Conservation (phyloP, 2,888 invertebrate species). For the Acrobasis repandana region DNA sequence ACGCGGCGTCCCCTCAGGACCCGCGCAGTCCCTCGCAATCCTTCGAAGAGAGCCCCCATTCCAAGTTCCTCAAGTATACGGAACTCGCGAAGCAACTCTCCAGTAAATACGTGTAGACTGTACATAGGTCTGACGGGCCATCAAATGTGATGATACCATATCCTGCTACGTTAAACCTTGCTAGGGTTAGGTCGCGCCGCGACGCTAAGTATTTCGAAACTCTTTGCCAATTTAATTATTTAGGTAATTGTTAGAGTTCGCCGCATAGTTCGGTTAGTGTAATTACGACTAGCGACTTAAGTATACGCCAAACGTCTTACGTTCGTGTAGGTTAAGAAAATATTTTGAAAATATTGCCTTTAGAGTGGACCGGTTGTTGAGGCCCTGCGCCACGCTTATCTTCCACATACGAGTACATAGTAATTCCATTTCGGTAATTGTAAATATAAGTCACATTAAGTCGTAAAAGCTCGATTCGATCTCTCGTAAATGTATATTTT, state of each 20-base stretch:
- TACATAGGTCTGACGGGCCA: slow-evolving; percentile 55
- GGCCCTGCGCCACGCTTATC: slow-evolving; percentile 57
- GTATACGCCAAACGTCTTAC: slow-evolving; percentile 84
- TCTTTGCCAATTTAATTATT: slow-evolving; percentile 83
- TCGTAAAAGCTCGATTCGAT: slow-evolving; percentile 79
- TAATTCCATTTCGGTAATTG: slow-evolving; percentile 82
- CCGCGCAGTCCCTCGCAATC: slow-evolving; percentile 84
- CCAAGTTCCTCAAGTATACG: slow-evolving; percentile 99
- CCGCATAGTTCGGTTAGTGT: slow-evolving; percentile 81
- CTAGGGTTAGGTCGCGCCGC: slow-evolving; percentile 78
- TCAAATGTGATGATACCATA: slow-evolving; percentile 90
- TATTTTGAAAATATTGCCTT: slow-evolving; percentile 82
- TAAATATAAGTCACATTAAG: slow-evolving; percentile 81
- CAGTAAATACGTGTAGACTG: slow-evolving; percentile 94
- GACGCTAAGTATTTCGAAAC: slow-evolving; percentile 82
- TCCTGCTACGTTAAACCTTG: slow-evolving; percentile 85
- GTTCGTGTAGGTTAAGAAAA: slow-evolving; percentile 78
- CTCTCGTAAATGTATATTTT: slow-evolving; percentile 82
- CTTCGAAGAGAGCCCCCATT: slow-evolving; percentile 96
- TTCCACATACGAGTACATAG: slow-evolving; percentile 67
- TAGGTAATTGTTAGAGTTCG: slow-evolving; percentile 80
- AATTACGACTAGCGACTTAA: slow-evolving; percentile 80
- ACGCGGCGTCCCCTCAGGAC: slow-evolving; percentile 78
- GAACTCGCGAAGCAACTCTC: slow-evolving; percentile 99
- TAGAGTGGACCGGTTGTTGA: slow-evolving; percentile 60